These are phyloP conservation scores for Apodemus speciosus DNA, from an alignment of 2,113 vertebrate genomes.

Conservation along the genomic window DNA sequence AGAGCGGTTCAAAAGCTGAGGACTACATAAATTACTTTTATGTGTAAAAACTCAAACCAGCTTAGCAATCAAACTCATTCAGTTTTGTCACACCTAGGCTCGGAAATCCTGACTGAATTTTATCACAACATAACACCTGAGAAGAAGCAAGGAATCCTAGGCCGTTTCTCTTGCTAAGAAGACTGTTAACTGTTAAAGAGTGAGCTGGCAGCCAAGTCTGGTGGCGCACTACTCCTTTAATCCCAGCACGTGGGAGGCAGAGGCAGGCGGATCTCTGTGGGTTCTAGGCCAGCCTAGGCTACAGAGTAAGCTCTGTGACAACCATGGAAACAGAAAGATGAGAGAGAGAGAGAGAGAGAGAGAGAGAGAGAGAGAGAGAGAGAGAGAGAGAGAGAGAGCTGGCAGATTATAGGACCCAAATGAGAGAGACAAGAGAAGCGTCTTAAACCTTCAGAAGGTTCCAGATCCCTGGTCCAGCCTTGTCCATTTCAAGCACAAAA, in stretches of 20 bases:
- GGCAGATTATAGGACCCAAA: not conserved
- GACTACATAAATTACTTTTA: constrained; percentile 29
- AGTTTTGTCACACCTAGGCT: not conserved
- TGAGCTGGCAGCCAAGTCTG: not conserved
- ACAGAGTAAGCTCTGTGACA: not conserved
- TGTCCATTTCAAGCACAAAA: not conserved
- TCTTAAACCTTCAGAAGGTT: not conserved
- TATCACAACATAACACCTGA: not conserved
- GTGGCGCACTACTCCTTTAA: not conserved
- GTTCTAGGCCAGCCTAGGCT: not conserved
- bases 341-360: not conserved
- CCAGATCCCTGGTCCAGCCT: not conserved
- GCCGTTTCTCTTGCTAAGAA: not conserved
- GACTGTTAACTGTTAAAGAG: not conserved
- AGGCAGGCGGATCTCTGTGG: not conserved
- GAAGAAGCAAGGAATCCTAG: not conserved
- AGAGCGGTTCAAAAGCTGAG: not conserved
- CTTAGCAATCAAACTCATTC: not conserved
- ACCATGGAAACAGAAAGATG: not conserved
- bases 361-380: not conserved
- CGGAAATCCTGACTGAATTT: not conserved
- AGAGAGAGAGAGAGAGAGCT: not conserved
- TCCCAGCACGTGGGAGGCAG: not conserved
- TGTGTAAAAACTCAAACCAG: constrained; percentile 25
- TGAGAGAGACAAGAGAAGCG: not conserved